Evolutionary conservation across 2,888 invertebrate species (phyloP), one percentile per base, ranked within the genome.

Genomic region (Andrena chrysosceles): DNA sequence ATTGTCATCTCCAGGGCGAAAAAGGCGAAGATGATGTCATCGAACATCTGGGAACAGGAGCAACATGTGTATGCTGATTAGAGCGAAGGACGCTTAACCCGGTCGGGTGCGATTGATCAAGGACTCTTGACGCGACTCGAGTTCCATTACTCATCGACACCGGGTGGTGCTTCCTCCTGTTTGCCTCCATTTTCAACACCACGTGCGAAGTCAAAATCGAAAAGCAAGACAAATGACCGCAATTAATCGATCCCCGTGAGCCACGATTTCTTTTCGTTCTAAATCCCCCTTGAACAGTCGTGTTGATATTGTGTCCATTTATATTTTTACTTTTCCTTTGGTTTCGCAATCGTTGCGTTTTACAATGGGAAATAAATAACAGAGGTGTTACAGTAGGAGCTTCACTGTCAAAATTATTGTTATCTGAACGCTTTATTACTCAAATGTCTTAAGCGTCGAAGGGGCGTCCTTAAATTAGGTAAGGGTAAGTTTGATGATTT

Each of bases 21-120:
- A 95, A 99, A 99, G 88, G 97, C 98, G 95, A 99, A 99, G 94
- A 99, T 99, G 93, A 99, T 97, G 94, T 99, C 99, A 94, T 99
- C 99, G 94, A 99, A 98, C 93, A 98, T 97, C 97, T 98, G 96
- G 3, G 94, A 90, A 83, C 84, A 74, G 23, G 20, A 48, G 62
- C 7, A 2, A 7, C 0, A 26, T 33, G 8, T 23, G 13, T 16
- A 7, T 5, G 20, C 56, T 69, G 62, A 82, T 80, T 71, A 80
- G 70, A 16, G 52, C n/a, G n/a, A 20, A 60, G 66, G 59, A 29
- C 52, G n/a, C 16, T 77, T 63, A 71, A 69, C 49, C 42, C 31
- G 66, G 82, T 83, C 71, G 42, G 42, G 60, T 52, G 52, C 85
- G 76, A 87, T 83, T 76, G 79, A 85, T 87, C 77, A 73, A 87